Evolutionary conservation across 2,797 vertebrate genomes (phyloP), one percentile per base, ranked within the genome.

Genomic region (Galago senegalensis): DNA sequence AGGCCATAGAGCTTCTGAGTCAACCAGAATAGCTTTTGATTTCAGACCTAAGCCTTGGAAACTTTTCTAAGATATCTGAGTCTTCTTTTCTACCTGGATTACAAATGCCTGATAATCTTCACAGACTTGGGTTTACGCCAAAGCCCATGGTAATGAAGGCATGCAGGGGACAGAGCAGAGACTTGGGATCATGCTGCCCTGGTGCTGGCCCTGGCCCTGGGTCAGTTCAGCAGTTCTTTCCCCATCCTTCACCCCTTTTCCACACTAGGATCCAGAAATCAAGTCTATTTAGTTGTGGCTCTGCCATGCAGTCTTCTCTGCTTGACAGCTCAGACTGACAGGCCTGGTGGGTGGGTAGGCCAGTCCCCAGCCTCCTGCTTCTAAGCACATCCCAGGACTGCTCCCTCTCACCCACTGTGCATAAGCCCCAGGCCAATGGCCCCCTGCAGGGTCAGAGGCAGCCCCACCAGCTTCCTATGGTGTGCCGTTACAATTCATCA

Each of bases 1-100:
- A 27, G 58, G 84, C 1, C 23, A 25, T 0, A 25, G 40, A 16
- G 37, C 3, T 0, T 0, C 0, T 1, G 70, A 20, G 34, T 1
- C 53, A 65, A 6, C 21, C 23, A 69, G 70, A 2, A 61, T n/a
- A 43, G 12, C 14, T 20, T 80, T 27, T 7, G 2, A 5, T 21
- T 25, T 63, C 16, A 27, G 63, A 87, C 7, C n/a, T 6, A 27
- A 34, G 46, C 18, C 40, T 83, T 6, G 37, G 72, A 43, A 58
- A 40, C 25, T 2, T 31, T 34, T 87, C 65, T 43, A 21, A 81
- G 29, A 13, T 46, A 18, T 1, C 40, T 0, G 23, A 12, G n/a
- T 49, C 29, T 21, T 46, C 58, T 67, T 79, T 88, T 63, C 49
- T 63, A 0, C 29, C 29, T 40, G 4, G 31, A 69, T 27, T 53